Evolutionary conservation across 2,888 invertebrate genomes (phyloP), one percentile per base, ranked within the genome.

Genomic region (Chironomus riparius): DNA sequence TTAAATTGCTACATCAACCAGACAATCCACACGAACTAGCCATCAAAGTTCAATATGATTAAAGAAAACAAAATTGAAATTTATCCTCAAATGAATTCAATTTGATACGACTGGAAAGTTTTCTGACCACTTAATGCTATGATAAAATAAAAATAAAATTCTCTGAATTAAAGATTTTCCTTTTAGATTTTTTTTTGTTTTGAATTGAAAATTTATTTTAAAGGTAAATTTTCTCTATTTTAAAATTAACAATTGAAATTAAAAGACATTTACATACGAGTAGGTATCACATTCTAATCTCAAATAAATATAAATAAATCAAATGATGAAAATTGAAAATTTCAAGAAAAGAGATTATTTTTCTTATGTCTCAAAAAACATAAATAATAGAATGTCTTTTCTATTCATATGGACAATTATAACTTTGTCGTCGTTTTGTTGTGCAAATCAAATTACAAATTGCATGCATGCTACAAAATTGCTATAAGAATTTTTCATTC

Each of bases 371-470:
- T 56, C 1, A 56, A 56, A 18, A 56, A 7, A 50, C 13, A 50
- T 13, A 15, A 56, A 56, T 56, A 15, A 56, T 18, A 18, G 7
- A 56, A 56, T 56, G 15, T 15, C n/a, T 56, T 70, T 68, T 38
- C 24, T 38, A 68, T 68, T 71, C 70, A 47, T 71, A 71, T 56
- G 71, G 12, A 70, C 70, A 70, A 70, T 47, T 21, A 70, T 70
- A 48, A 70, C 21, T 24, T 56, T 56, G 15, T 56, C 56, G n/a
- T 38, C 28, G 28, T 28, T 50, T 47, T 70, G 47, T 70, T 48
- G 56, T 48, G 56, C 50, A 71, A 71, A 71, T 71, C 71, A 71
- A 73, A 62, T 62, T 73, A 62, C 68, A 68, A 47, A 62, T 18
- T 15, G 62, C 18, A n/a, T 50, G 13, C 13, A 50, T 50, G 50